Percentiles rank a stretch among this genome's conserved stretches.
These are phyloP conservation scores for Plagodis dolabraria DNA, from an alignment of 2,888 invertebrate species.

Conservation along the genomic window DNA sequence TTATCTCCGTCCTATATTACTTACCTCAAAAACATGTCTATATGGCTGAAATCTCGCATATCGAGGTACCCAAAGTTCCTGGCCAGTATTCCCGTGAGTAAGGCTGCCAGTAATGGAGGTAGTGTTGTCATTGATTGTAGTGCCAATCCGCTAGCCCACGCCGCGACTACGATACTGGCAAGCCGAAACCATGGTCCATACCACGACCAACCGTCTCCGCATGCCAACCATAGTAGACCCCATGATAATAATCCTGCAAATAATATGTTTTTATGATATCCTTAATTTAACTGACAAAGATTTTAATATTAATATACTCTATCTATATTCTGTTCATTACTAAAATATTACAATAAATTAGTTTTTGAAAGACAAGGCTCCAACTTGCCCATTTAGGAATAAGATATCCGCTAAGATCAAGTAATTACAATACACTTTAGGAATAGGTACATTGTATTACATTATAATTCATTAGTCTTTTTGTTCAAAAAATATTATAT, in stretches of 20 bases:
- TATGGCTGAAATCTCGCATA: slow-evolving; percentile 63
- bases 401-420: no score
- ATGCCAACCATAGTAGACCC: slow-evolving; percentile 65
- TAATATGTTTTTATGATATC: no score
- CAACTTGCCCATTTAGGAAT: no score
- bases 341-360: no score
- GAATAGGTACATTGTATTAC: no score
- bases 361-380: no score
- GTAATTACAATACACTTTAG: no score
- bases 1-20: neutral
- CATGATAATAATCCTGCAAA: slow-evolving; percentile 62
- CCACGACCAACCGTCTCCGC: slow-evolving; percentile 66
- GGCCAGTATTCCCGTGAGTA: slow-evolving; percentile 69
- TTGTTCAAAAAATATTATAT: no score
- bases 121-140: slow-evolving; percentile 61
- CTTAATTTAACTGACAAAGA: no score
- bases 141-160: slow-evolving; percentile 64
- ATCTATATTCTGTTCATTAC: no score
- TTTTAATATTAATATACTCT: no score
- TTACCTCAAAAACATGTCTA: slow-evolving; percentile 72
- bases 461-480: no score
- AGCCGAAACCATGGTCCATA: slow-evolving; percentile 67
- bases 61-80: slow-evolving; percentile 67
- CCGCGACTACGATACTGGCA: slow-evolving; percentile 54
- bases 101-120: slow-evolving; percentile 68